Conservation (phyloP, 2,113 vertebrate species). For the Acanthisitta chloris region DNA sequence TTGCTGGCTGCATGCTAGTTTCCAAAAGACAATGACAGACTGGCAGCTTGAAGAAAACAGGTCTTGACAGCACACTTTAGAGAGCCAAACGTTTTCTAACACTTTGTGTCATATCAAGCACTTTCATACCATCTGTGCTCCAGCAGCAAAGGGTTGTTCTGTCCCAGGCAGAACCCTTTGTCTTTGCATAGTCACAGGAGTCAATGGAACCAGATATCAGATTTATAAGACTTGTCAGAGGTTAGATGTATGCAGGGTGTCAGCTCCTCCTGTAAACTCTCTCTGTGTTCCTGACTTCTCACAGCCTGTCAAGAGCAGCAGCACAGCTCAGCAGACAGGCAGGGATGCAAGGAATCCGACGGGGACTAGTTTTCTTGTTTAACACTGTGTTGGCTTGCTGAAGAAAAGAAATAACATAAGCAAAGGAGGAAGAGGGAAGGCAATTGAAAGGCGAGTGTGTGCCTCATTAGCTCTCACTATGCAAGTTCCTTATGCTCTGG, state of each 20-base stretch:
- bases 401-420: neutral
- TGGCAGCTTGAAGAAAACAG: neutral
- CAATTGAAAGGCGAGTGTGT: neutral
- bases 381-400: neutral
- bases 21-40: neutral
- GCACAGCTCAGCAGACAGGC: neutral
- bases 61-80: neutral
- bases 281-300: neutral
- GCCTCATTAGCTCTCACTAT: neutral
- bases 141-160: neutral
- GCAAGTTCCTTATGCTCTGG: neutral
- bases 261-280: neutral
- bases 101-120: neutral
- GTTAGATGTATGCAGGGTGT: neutral
- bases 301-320: neutral
- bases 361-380: neutral
- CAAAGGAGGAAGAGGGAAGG: neutral
- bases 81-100: neutral
- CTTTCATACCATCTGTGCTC: neutral
- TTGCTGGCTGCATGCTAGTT: neutral
- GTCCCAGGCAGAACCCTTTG: constrained; percentile 8
- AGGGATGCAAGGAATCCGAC: neutral
- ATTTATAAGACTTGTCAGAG: neutral
- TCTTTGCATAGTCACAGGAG: neutral
- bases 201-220: neutral